Evolutionary conservation across 2,888 invertebrate species (phyloP), one percentile per base, ranked within the genome.

Genomic region (Blera fallax): DNA sequence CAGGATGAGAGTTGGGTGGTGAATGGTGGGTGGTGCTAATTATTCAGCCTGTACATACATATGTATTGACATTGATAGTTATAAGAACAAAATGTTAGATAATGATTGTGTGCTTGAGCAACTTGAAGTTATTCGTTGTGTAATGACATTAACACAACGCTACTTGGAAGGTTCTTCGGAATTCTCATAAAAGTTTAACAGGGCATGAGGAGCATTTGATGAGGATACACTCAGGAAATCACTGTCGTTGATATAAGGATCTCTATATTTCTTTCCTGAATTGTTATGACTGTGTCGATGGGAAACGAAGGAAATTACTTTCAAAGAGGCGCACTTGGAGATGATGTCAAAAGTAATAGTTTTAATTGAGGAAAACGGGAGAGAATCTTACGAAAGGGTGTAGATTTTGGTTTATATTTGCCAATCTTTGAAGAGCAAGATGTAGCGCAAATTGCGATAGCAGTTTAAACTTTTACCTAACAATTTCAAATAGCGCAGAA

Each of bases 111-210:
- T n/a, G 62, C 50, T 69, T 52, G n/a, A 58, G 29, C 8, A 76
- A 67, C 34, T 65, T 14, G 50, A 50, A 16, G 29, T 27, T 37
- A 29, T 54, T 56, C 48, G 32, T 64, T 62, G 45, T 52, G 43
- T 72, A 80, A 73, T 58, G 64, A 72, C 56, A 64, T 72, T 34
- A 62, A 70, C 70, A 64, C 32, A 79, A 56, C 11, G 60, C 27
- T 45, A 48, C 6, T 37, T 7, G 29, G 21, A 40, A 52, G 70
- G 29, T 52, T 76, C 10, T 40, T 27, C 7, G 18, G 11, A 34
- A 54, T 69, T 21, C 54, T 18, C 37, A 6, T 62, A 70, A 72
- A 72, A 64, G 56, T 72, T 70, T 45, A 78, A 70, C 64, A 70
- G 10, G 24, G 54, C 45, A 60, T 43, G 62, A 56, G 37, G 27